Base-by-base conservation (phyloP, 2,113 vertebrate genomes). In the Tympanuchus pallidicinctus region DNA sequence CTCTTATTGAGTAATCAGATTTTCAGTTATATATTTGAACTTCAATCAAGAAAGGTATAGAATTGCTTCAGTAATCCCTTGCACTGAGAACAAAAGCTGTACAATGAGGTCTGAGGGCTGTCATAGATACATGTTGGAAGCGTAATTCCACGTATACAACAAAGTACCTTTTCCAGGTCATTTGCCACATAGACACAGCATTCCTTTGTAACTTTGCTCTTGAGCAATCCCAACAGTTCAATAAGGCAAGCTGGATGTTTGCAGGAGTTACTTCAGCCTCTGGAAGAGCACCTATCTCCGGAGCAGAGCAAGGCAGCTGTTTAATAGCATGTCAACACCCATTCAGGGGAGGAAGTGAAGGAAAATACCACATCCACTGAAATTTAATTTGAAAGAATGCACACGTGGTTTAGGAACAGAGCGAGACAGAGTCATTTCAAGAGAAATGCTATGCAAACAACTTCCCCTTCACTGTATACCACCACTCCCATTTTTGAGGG, bases 101-200 rank as follows among this genome's bases (percentile, higher is more conserved):
- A 7, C 6, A 20, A 45, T 1, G 4, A 30, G 36, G 30, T 22
- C 61, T 3, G 1, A 48, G 1, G 1, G 45, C 4, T 2, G 42
- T 3, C 40, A 18, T 6, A 12, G 42, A 14, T 25, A 8, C 4
- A 2, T 2, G 0, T 4, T 24, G 50, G 57, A 74, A 0, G 3
- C 1, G 8, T 6, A 21, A 38, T n/a, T 45, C 54, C 50, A 57
- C 0, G 2, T 5, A 18, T 21, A 32, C n/a, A 48, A 5, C 18
- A 2, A 34, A 54, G 52, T 6, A 16, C 57, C 17, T 42, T 6
- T 54, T 18, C 34, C 21, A 10, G 34, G 8, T 14, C 19, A 28
- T 50, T 43, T 16, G 56, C 36, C 59, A 32, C 48, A 42, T 30
- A 52, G 34, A 27, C 42, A 28, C 1, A n/a, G n/a, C 38, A 36